Base-by-base conservation (phyloP, 2,113 vertebrate genomes). In the Gadus chalcogrammus region DNA sequence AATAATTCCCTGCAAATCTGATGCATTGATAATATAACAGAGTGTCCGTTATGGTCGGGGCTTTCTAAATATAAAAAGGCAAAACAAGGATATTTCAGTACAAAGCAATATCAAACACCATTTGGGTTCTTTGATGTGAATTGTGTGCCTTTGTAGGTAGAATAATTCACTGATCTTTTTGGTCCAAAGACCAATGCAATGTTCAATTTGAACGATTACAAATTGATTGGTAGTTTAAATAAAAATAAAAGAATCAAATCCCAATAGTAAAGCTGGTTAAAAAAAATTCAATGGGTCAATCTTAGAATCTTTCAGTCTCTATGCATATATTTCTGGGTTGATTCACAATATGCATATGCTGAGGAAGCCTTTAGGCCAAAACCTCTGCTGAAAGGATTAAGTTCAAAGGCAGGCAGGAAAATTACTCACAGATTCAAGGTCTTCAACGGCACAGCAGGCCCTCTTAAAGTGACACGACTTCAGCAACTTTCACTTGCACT, bases 351-450 rank as follows among this genome's bases (percentile, higher is more conserved):
- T 53, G 68, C 59, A 77, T 73, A 88, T 76, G 82, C 83, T 80
- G 76, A 74, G 74, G 72, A 71, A 82, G 79, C 87, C 89, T 82
- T 65, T 38, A 78, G 87, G 84, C 81, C 81, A 81, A 76, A 83
- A 80, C 78, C 73, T 84, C 82, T 74, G 64, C 84, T 83, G 81
- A 88, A 88, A 89, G 88, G 88, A 83, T 80, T 87, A 94, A 89
- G 90, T 91, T 91, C 88, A 92, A 90, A 91, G 87, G 87, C 79
- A 85, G 76, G 82, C 63, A 70, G 80, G 84, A 83, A 87, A 90
- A 83, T 78, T 78, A 93, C 93, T 94, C 86, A 90, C 92, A 52
- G 84, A 88, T 85, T 91, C 82, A 86, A 93, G 94, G 88, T 94
- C 92, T 13, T 87, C 84, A 73, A 76, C 18, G 5, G 73, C 83